Percentiles rank a stretch among this genome's conserved stretches.
Conservation (phyloP, 2,888 invertebrate species). For the Ophioninae sp. region DNA sequence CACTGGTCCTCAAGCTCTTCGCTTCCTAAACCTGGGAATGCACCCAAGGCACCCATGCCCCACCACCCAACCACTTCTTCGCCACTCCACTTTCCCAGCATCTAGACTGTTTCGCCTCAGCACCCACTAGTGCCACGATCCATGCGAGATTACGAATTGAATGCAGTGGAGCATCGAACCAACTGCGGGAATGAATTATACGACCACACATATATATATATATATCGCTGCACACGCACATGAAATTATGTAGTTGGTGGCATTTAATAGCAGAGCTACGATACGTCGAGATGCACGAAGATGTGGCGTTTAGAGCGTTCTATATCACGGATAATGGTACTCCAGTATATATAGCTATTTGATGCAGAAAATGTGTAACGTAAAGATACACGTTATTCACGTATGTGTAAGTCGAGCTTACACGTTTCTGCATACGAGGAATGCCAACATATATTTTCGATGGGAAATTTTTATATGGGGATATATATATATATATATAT, state of each 20-base stretch:
- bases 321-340: slow-evolving; percentile 24
- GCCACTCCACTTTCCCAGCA: slow-evolving; percentile 24
- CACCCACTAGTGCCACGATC: slow-evolving; percentile 50
- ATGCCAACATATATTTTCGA: neutral
- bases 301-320: slow-evolving; percentile 23
- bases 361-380: slow-evolving; percentile 27
- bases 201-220: neutral
- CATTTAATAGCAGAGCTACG: slow-evolving; percentile 30
- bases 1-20: slow-evolving; percentile 29
- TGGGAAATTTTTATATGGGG: neutral
- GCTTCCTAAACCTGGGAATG: slow-evolving; percentile 35
- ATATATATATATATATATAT: neutral
- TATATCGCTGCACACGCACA: too few species aligned
- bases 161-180: slow-evolving; percentile 58
- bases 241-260: slow-evolving; percentile 45
- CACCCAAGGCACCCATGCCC: too few species aligned
- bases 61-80: too few species aligned
- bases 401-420: neutral
- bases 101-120: slow-evolving; percentile 47
- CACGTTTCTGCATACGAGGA: neutral
- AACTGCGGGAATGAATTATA: slow-evolving; percentile 23
- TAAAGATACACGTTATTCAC: neutral
- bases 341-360: slow-evolving; percentile 16
- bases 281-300: slow-evolving; percentile 1
- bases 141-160: slow-evolving; percentile 61